These are phyloP conservation scores for Oscheius sp. DNA, from an alignment of 2,888 invertebrate species.

Conservation along the genomic window DNA sequence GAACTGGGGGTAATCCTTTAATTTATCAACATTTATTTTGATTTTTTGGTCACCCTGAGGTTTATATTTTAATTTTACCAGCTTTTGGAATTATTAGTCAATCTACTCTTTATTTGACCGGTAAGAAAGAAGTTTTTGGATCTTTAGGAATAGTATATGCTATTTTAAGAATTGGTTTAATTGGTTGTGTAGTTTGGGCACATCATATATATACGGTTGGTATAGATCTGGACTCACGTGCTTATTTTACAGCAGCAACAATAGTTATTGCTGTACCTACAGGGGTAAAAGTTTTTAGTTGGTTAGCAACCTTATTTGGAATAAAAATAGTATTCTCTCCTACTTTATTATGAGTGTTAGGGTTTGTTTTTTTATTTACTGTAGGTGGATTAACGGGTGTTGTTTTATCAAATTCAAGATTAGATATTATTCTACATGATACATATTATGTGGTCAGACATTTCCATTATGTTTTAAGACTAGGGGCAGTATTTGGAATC, in stretches of 20 bases:
- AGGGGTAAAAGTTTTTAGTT: conserved; percentile 85
- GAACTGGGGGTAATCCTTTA: conserved; percentile 83
- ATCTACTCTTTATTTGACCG: conserved; percentile 81
- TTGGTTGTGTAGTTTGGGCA: conserved; percentile 86
- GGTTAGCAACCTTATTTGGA: conserved; percentile 80
- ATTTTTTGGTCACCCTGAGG: conserved; percentile 88
- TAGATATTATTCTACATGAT: conserved; percentile 83
- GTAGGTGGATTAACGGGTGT: conserved; percentile 77
- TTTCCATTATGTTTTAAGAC: conserved; percentile 83
- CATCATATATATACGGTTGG: conserved; percentile 87
- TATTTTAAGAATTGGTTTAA: conserved; percentile 82
- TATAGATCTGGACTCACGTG: conserved; percentile 84
- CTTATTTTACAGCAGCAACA: conserved; percentile 84
- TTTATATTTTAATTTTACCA: conserved; percentile 85
- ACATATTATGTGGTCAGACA: conserved; percentile 87
- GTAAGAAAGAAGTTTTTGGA: conserved; percentile 67
- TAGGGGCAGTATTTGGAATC: conserved; percentile 83
- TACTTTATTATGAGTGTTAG: conserved; percentile 78
- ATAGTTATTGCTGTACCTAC: conserved; percentile 88
- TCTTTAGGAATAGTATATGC: conserved; percentile 78
- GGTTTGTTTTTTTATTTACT: conserved; percentile 83
- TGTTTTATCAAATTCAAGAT: conserved; percentile 80
- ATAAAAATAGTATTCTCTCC: conserved; percentile 77
- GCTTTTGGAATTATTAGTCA: conserved; percentile 85
- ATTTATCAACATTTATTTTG: conserved; percentile 85